These are phyloP conservation scores for Borostomias antarcticus DNA, from an alignment of 2,797 vertebrate species.

Conservation along the genomic window DNA sequence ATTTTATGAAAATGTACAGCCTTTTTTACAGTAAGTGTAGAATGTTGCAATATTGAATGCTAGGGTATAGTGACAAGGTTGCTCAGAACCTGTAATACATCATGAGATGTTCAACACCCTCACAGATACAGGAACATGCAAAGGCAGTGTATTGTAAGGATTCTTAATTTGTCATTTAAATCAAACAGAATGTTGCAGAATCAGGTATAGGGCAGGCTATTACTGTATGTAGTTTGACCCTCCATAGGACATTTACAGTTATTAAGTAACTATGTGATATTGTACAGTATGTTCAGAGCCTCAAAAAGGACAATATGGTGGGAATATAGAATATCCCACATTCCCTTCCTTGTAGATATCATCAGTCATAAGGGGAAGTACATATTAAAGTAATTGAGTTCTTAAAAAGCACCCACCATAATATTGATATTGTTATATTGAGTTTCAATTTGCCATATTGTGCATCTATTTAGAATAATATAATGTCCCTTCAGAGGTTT, in stretches of 20 bases:
- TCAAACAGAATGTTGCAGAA: neutral
- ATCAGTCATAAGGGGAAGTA: neutral
- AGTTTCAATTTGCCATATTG: neutral
- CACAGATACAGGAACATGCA: neutral
- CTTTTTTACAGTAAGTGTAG: slow-evolving; percentile 23
- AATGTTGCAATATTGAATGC: slow-evolving; percentile 28
- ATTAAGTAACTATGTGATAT: neutral
- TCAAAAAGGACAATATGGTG: neutral
- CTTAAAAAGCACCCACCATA: no score
- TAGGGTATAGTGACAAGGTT: neutral
- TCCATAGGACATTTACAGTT: neutral
- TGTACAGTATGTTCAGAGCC: neutral
- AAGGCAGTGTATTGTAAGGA: no score
- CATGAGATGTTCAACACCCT: no score
- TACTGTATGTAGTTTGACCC: neutral
- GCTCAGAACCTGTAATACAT: neutral
- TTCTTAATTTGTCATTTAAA: slow-evolving; percentile 15
- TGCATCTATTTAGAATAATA: neutral
- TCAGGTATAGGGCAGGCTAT: neutral
- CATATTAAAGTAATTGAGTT: neutral
- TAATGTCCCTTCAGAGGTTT: no score
- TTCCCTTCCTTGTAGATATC: neutral
- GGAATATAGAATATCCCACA: neutral
- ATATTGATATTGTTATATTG: neutral
- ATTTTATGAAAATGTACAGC: slow-evolving; percentile 33